phyloP scores from a whole-genome alignment of 2,888 invertebrate genomes.

The Spicauda simplicius region DNA sequence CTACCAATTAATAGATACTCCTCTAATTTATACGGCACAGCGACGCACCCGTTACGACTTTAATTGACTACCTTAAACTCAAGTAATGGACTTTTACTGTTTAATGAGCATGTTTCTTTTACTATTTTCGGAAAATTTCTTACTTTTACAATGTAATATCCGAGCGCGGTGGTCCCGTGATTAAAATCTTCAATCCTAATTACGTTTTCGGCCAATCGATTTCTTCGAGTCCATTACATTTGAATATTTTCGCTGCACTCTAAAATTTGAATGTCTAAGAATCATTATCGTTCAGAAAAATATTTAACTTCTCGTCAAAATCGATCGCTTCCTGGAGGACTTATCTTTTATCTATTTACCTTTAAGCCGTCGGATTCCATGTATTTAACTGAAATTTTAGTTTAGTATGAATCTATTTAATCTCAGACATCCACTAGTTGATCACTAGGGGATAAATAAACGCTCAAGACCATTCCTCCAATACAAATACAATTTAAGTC shows the following conservation, averaged over 20 bases:
- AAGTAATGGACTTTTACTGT: slow-evolving; percentile 38
- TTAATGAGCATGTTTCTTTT: slow-evolving; percentile 38
- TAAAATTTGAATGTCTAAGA: too few species aligned
- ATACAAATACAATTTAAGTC: too few species aligned
- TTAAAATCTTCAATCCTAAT: slow-evolving; percentile 19
- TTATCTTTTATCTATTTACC: too few species aligned
- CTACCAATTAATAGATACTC: slow-evolving; percentile 67
- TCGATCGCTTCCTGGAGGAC: too few species aligned
- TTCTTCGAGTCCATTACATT: background rate
- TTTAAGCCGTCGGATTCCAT: too few species aligned
- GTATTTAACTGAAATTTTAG: too few species aligned
- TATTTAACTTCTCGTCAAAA: too few species aligned
- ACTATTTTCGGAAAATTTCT: slow-evolving; percentile 38
- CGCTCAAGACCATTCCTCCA: too few species aligned
- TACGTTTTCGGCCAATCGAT: slow-evolving; percentile 13
- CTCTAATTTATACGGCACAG: slow-evolving; percentile 63
- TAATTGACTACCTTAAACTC: slow-evolving; percentile 47
- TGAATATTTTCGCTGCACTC: background rate
- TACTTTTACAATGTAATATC: slow-evolving; percentile 25
- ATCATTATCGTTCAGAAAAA: too few species aligned
- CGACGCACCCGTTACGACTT: slow-evolving; percentile 44
- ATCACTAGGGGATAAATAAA: too few species aligned
- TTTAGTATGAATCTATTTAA: too few species aligned
- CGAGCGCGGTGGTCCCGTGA: slow-evolving; percentile 30
- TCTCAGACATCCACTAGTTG: too few species aligned